Evolutionary conservation across 2,888 invertebrate species (phyloP), one percentile per base, ranked within the genome.

Genomic region (Drosophila rubida): DNA sequence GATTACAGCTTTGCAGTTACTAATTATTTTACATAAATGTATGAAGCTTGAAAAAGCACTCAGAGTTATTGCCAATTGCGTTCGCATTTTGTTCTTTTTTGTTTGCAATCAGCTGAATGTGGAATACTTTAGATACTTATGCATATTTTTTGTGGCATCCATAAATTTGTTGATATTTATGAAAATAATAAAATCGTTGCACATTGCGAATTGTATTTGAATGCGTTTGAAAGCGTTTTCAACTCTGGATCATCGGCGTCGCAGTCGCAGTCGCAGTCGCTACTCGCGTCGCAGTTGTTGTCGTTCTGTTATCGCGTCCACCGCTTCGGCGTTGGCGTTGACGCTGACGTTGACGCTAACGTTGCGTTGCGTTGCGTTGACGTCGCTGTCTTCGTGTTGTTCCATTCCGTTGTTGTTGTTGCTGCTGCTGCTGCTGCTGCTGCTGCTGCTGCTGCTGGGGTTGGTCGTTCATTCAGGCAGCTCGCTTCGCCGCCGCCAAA

Each of bases 401-500:
- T 41, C 51, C 55, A 51, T 48, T 66, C 37, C 7, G 22, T 45
- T 41, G 48, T 14, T 53, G 37, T 2, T 49, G 51, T 13, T 73
- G 57, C 11, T 35, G 49, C 9, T 49, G 57, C 11, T 55, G 66
- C 16, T 44, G 54, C 41, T 64, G 63, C n/a, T n/a, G 51, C 14
- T 73, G 57, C 11, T 35, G 49, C 9, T 49, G 57, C 11, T 55
- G 66, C 16, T 44, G 54, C 41, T 64, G 63, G 41, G 55, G 64
- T 59, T 64, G 77, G 32, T 5, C 32, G 35, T 37, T 37, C 14
- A 14, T 46, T 62, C 58, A 58, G 11, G 50, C 73, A 59, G 48
- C 25, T 69, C 58, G 53, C 19, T 42, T 32, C 42, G 80, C 60
- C 61, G 65, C 78, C 85, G 83, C 68, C 82, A 88, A 83, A 77